These are phyloP conservation scores for Euclidia mi DNA, from an alignment of 2,888 invertebrate genomes.

Conservation along the genomic window DNA sequence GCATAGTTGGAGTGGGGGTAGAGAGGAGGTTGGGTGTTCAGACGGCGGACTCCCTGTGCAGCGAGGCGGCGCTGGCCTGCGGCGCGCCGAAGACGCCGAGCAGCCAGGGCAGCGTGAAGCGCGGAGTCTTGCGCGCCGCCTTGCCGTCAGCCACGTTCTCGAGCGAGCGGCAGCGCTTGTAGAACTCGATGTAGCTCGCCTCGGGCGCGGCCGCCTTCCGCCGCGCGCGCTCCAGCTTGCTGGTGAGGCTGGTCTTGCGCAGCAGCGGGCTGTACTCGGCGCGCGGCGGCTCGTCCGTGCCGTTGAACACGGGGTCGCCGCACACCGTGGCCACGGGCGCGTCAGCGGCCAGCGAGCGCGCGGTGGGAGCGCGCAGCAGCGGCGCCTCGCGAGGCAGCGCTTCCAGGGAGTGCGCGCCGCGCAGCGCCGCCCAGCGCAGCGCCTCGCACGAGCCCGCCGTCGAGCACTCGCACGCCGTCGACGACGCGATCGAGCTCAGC, in stretches of 20 bases:
- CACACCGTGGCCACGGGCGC: slow-evolving; percentile 77
- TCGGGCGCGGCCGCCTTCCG: slow-evolving; percentile 82
- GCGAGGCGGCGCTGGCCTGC: slow-evolving; percentile 90
- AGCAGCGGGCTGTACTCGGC: slow-evolving; percentile 86
- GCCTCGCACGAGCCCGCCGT: slow-evolving; percentile 68
- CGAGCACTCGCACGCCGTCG: slow-evolving; percentile 86
- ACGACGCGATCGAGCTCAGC: slow-evolving; percentile 92
- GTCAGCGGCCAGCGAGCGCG: slow-evolving; percentile 79
- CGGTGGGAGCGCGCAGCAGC: slow-evolving; percentile 69
- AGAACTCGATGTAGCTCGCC: slow-evolving; percentile 85
- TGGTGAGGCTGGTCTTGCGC: slow-evolving; percentile 79
- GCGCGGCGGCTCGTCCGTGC: slow-evolving; percentile 76
- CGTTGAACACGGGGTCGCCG: slow-evolving; percentile 81
- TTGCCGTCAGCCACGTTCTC: slow-evolving; percentile 91
- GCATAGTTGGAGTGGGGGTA: slow-evolving; percentile 41
- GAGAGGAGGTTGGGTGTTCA: slow-evolving; percentile 61
- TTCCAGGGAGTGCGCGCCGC: slow-evolving; percentile 76
- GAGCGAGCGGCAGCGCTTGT: slow-evolving; percentile 94
- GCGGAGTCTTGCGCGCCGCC: slow-evolving; percentile 89
- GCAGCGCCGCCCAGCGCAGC: slow-evolving; percentile 59
- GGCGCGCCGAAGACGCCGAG: slow-evolving; percentile 93
- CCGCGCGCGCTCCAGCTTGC: slow-evolving; percentile 77
- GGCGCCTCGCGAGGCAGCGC: slow-evolving; percentile 55
- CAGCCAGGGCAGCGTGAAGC: slow-evolving; percentile 93
- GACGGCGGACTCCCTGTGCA: slow-evolving; percentile 86